Percentiles rank a stretch among this genome's conserved stretches.
Conservation (phyloP, 1,140 invertebrate species). For the Cydia strobilella region DNA sequence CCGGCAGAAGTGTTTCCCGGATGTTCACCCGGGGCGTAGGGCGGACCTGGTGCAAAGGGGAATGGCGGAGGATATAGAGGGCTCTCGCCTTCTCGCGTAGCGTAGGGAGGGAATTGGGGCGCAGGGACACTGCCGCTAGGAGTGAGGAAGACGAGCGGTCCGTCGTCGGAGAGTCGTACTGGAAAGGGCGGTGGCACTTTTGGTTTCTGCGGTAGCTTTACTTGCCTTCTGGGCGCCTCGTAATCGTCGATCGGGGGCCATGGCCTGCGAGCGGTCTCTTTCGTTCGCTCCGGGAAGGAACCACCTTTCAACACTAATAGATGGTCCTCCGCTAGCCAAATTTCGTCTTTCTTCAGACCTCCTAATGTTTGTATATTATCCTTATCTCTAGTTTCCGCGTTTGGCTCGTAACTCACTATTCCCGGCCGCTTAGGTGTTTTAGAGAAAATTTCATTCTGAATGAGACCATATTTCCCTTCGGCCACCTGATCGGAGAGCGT, state of each 20-base stretch:
- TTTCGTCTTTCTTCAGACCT: conserved; percentile 90
- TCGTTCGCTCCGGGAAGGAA: conserved; percentile 81
- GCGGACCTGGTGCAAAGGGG: conserved; percentile 79
- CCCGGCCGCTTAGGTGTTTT: conserved; percentile 86
- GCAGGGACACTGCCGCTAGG: conserved; percentile 81
- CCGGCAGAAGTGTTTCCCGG: conserved; percentile 82
- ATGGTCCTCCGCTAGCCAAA: conserved; percentile 94
- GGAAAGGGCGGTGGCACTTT: conserved; percentile 94
- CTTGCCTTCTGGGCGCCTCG: conserved; percentile 88
- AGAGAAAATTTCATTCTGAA: conserved; percentile 90
- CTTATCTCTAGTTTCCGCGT: conserved; percentile 86
- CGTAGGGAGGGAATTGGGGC: conserved; percentile 73
- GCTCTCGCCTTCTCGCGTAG: conserved; percentile 82
- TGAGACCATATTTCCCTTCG: conserved; percentile 93
- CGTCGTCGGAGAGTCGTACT: conserved; percentile 89
- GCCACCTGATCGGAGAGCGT: conserved; percentile 91
- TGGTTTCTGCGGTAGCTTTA: conserved; percentile 87
- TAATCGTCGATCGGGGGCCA: conserved; percentile 92
- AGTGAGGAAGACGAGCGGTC: conserved; percentile 87
- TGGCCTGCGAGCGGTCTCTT: conserved; percentile 65
- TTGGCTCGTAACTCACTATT: conserved; percentile 88
- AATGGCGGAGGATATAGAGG: conserved; percentile 78
- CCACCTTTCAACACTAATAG: conserved; percentile 91
- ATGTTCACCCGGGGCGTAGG: conserved; percentile 78
- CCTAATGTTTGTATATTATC: conserved; percentile 90